Conservation (phyloP, 2,113 vertebrate species). For the Actenoides lindsayi region DNA sequence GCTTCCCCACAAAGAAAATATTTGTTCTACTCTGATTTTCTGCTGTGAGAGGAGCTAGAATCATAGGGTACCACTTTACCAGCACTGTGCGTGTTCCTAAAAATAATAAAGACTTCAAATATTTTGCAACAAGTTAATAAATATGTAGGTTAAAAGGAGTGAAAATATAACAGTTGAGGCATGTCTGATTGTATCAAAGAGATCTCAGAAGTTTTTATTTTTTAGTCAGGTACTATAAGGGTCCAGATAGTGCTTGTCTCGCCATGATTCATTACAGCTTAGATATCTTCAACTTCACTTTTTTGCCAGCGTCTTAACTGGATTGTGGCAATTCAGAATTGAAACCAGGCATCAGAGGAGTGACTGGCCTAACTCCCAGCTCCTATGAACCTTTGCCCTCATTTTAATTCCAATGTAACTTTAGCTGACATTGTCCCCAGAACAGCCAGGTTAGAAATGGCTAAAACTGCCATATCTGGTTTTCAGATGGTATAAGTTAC, state of each 20-base stretch:
- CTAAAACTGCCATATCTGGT: neutral
- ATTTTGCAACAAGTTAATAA: neutral
- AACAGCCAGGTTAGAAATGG: neutral
- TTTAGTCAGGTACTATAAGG: accelerated
- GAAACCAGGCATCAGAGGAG: neutral
- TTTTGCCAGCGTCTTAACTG: neutral
- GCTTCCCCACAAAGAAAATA: neutral
- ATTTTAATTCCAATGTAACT: neutral
- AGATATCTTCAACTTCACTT: neutral
- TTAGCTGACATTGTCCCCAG: neutral
- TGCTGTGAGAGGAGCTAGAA: neutral
- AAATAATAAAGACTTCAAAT: neutral
- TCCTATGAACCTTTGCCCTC: neutral
- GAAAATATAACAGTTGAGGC: neutral
- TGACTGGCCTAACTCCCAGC: neutral
- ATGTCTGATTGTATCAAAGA: neutral
- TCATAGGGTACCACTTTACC: neutral
- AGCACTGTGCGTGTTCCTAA: neutral
- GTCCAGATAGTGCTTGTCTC: neutral
- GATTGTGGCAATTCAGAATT: neutral
- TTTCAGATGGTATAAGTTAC: neutral
- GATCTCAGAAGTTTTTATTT: neutral
- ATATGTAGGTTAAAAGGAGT: neutral
- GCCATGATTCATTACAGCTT: neutral
- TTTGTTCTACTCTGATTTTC: neutral